phyloP scores from a whole-genome alignment of 2,113 vertebrate genomes.

The Toxotes jaculatrix region DNA sequence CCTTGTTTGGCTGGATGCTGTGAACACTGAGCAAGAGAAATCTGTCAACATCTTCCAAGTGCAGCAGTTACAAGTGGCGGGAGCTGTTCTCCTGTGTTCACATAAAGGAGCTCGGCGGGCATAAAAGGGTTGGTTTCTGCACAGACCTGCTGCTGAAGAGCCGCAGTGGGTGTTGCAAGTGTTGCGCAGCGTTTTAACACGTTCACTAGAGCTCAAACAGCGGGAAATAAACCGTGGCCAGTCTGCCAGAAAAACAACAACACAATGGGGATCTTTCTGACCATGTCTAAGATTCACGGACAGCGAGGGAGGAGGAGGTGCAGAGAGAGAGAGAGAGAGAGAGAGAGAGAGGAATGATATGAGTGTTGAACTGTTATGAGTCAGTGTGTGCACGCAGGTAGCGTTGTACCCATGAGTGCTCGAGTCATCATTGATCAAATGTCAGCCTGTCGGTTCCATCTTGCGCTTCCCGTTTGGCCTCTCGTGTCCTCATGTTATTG shows the following conservation, averaged over 20 bases:
- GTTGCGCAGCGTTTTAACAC: constrained; percentile 36
- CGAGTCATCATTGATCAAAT: constrained; percentile 70
- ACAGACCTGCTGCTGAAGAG: constrained; percentile 5
- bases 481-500: constrained; percentile 44
- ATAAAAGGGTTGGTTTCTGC: constrained; percentile 3
- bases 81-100: constrained; percentile 17
- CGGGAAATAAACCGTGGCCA: constrained; percentile 36
- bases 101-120: constrained; percentile 10
- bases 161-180: constrained; percentile 23
- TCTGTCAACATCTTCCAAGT: constrained; percentile 21
- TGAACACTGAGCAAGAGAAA: constrained; percentile 1
- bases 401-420: constrained; percentile 47
- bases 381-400: constrained; percentile 63
- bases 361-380: constrained; percentile 39
- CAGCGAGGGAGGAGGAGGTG: constrained; percentile 38
- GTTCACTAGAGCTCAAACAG: constrained; percentile 37
- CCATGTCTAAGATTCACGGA: constrained; percentile 18
- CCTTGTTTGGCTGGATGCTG: not conserved
- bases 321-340: not conserved
- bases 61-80: constrained; percentile 14
- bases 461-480: constrained; percentile 37
- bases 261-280: constrained; percentile 28
- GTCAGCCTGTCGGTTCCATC: constrained; percentile 62
- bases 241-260: constrained; percentile 42
- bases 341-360: constrained; percentile 17